Percentiles rank a stretch among this genome's conserved stretches.
phyloP scores from a whole-genome alignment of 2,797 vertebrate species.

The Cephalopachus bancanus region DNA sequence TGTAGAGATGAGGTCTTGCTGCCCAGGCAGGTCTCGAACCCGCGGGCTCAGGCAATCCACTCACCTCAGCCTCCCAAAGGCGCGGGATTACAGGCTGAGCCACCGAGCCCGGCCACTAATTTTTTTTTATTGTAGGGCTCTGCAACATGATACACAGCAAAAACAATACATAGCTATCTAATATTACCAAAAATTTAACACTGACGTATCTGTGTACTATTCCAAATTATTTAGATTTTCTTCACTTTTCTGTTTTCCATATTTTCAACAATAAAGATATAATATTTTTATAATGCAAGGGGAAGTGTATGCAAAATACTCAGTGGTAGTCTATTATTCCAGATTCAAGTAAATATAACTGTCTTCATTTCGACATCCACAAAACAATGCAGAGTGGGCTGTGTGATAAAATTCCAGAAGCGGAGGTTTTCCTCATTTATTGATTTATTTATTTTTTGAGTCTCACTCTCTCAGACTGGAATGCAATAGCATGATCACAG shows the following conservation, averaged over 20 bases:
- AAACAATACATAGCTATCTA: neutral
- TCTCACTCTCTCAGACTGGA: too few relatives aligned
- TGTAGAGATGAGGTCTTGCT: too few relatives aligned
- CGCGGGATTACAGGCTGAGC: too few relatives aligned
- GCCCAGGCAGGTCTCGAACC: too few relatives aligned
- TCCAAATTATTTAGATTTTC: neutral
- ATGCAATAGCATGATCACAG: too few relatives aligned
- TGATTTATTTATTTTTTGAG: too few relatives aligned
- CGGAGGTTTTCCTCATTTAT: neutral
- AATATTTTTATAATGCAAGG: neutral
- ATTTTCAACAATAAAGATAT: slow-evolving; percentile 45
- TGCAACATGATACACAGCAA: neutral
- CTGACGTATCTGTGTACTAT: neutral
- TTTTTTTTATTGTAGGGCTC: neutral
- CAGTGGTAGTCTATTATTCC: neutral
- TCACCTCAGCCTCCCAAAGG: too few relatives aligned
- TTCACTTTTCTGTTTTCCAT: neutral
- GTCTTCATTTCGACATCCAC: neutral
- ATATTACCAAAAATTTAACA: slow-evolving; percentile 8
- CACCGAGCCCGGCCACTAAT: too few relatives aligned
- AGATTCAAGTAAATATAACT: neutral
- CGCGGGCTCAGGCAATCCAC: too few relatives aligned
- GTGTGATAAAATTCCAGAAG: neutral
- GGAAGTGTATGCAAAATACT: neutral
- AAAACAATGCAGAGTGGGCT: neutral